Base-by-base conservation (phyloP, 2,888 invertebrate genomes). In the Thecophora atra region DNA sequence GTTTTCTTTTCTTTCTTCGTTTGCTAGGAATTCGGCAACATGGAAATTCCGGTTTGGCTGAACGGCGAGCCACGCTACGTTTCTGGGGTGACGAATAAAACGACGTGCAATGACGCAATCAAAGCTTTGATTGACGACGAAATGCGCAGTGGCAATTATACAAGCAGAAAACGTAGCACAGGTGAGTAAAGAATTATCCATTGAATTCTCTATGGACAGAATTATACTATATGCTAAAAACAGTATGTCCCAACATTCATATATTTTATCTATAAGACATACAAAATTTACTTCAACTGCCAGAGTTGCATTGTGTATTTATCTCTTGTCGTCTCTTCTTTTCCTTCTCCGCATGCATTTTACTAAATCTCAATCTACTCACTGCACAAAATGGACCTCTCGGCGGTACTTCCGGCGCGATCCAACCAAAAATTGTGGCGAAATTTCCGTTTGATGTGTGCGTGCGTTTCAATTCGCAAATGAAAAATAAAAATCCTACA, bases 111-210 rank as follows among this genome's bases (percentile, higher is more conserved):
- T 80, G 85, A 86, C 77, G 83, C 86, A 81, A 84, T 86, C 78
- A 83, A 83, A 76, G 86, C 86, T 69, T 78, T 86, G 81, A 84
- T 86, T 81, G 85, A 86, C 80, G 86, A 86, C 78, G 85, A 86
- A 77, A 77, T 84, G 71, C 77, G 74, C 70, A 82, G 80, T 75
- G 80, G 79, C 73, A 82, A 78, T 75, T 73, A 79, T 70, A 76
- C 77, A 73, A 78, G 76, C 72, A 78, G 75, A 74, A 72, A 71
- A 28, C 58, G 63, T 28, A 71, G 51, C 19, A 73, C 74, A 70
- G 74, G 73, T 74, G n/a, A 68, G 72, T 62, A n/a, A n/a, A n/a
- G n/a, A n/a, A n/a, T n/a, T n/a, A n/a, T n/a, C n/a, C n/a, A n/a
- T n/a, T n/a, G n/a, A n/a, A n/a, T n/a, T n/a, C n/a, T n/a, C n/a